Base-by-base conservation (phyloP, 2,797 vertebrate genomes). In the Graptemys geographica region DNA sequence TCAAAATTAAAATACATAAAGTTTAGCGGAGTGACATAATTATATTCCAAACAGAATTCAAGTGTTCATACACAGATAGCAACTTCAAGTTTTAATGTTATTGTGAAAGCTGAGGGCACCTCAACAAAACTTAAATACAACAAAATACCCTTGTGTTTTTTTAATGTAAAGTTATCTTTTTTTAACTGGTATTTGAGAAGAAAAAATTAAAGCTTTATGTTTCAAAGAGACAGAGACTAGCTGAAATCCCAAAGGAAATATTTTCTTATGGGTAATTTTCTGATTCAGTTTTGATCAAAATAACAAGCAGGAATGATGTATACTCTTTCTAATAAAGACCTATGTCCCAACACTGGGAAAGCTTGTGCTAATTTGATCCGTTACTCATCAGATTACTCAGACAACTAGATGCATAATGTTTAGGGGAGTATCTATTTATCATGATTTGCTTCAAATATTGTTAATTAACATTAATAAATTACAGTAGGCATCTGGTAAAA, bases 381-480 rank as follows among this genome's bases (percentile, higher is more conserved):
- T 94, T 96, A 92, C 95, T 97, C 96, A 96, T 97, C 98, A 97
- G 95, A 92, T 97, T 96, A 94, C 93, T 95, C 95, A 97, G 96
- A 97, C 97, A 96, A 96, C 96, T 97, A 98, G 95, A 98, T 97
- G 95, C 95, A 97, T 97, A 97, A 97, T 89, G 81, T 96, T 96
- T n/a, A 88, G 96, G 95, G 97, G 95, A 88, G 72, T 78, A 92
- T 83, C 97, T 95, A 97, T 98, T 98, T 98, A 96, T 97, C 98
- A 95, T 96, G 90, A 97, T 98, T 97, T 97, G 78, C 83, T 96
- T 95, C 95, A 97, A 97, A 97, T 97, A 96, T 91, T 94, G 95
- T 97, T 97, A 98, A 98, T 98, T 98, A 96, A 93, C 92, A 91
- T 87, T 96, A 95, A 94, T 87, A 97, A 98, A 98, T 97, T 97